A percentile compares a stretch with the other conserved stretches of the same genome.
phyloP scores from a whole-genome alignment of 2,113 vertebrate species.

The Speoplatyrhinus poulsoni region DNA sequence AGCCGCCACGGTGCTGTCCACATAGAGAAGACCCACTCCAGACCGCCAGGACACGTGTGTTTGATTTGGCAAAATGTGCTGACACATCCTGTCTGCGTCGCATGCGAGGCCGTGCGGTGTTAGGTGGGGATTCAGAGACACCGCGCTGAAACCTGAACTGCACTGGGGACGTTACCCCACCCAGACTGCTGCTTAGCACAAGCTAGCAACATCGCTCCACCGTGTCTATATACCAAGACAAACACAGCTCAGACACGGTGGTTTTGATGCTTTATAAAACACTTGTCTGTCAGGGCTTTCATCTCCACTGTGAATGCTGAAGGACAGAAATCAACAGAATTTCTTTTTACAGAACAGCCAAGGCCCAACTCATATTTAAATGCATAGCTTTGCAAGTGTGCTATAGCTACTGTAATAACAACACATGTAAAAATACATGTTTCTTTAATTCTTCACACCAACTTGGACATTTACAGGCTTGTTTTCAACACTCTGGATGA shows the following conservation, averaged over 20 bases:
- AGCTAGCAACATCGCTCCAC: neutral
- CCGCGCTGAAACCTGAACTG: constrained; percentile 36
- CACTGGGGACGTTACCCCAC: neutral
- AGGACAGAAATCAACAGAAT: neutral
- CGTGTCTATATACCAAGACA: constrained; percentile 2
- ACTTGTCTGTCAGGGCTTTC: neutral
- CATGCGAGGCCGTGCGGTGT: constrained; percentile 38
- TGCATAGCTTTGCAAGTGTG: neutral
- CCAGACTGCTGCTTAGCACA: neutral
- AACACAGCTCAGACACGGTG: neutral
- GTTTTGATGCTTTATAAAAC: constrained; percentile 14
- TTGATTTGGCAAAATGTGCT: constrained; percentile 54
- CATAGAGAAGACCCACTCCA: constrained; percentile 25
- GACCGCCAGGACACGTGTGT: constrained; percentile 43
- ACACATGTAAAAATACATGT: neutral
- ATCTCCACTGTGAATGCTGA: neutral
- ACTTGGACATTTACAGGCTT: neutral
- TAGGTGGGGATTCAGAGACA: constrained; percentile 29
- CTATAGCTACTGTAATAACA: neutral
- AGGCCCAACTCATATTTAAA: neutral
- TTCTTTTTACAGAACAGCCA: neutral
- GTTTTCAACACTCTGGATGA: constrained; percentile 26
- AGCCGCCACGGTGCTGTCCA: constrained; percentile 19
- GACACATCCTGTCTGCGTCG: constrained; percentile 51
- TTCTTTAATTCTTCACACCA: too few species aligned